Percentiles rank a stretch among this genome's conserved stretches.
Conservation (phyloP, 2,888 invertebrate species). For the Pristionchus fissidentatus region DNA sequence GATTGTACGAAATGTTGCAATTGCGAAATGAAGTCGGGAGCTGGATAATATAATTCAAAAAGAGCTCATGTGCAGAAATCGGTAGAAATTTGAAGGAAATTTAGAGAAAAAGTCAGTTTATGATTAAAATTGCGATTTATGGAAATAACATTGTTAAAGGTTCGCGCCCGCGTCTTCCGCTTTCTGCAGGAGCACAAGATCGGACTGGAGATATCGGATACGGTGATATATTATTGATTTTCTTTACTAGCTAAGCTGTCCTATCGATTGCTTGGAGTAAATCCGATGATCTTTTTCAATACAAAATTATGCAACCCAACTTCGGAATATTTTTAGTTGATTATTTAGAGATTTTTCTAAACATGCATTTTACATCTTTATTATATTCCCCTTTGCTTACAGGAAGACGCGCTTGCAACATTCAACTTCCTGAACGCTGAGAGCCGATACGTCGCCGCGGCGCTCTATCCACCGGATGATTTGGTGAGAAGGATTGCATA, state of each 20-base stretch:
- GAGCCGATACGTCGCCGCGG: slow-evolving; percentile 82
- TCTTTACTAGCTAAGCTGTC: no score
- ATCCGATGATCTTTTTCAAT: no score
- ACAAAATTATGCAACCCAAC: no score
- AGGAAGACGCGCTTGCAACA: slow-evolving; percentile 87
- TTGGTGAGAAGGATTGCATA: slow-evolving; percentile 51
- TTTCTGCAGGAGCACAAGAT: slow-evolving; percentile 80
- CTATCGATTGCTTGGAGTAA: no score
- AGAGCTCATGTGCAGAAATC: neutral
- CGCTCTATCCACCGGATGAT: slow-evolving; percentile 79
- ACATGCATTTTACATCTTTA: neutral
- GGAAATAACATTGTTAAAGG: slow-evolving; percentile 23
- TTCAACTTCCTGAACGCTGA: slow-evolving; percentile 93
- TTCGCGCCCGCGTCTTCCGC: slow-evolving; percentile 59
- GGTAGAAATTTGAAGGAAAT: neutral
- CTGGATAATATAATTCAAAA: neutral
- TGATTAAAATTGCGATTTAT: neutral
- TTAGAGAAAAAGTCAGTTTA: no score
- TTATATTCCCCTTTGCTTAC: slow-evolving; percentile 51
- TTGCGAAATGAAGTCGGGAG: neutral
- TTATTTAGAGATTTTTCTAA: neutral
- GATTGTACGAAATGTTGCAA: neutral
- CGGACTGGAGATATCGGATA: slow-evolving; percentile 86
- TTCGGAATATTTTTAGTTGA: no score
- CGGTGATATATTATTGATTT: slow-evolving; percentile 76